A percentile compares a stretch with the other conserved stretches of the same genome.
These are phyloP conservation scores for Sceliomorpha sp. DNA, from an alignment of 2,888 invertebrate species.

Conservation along the genomic window DNA sequence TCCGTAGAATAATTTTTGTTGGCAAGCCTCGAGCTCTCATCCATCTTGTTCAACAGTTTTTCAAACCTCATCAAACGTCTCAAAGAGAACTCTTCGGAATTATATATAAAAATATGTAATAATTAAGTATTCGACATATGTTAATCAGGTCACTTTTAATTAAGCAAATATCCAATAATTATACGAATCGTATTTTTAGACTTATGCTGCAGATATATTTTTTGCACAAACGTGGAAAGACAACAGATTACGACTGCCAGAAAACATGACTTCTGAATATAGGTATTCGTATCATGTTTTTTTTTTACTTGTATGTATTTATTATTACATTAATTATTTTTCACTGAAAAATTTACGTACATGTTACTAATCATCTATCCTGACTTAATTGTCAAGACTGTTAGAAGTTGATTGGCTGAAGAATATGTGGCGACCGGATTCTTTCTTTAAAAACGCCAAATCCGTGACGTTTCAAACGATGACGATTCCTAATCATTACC, in stretches of 20 bases:
- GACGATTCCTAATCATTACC: conserved; percentile 96
- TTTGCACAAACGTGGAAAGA: conserved; percentile 97
- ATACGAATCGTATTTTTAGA: conserved; percentile 81
- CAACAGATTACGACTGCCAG: conserved; percentile 90
- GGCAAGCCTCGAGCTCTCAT: not conserved
- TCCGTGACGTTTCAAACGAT: conserved; percentile 96
- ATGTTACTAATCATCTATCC: too few relatives aligned
- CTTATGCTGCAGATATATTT: conserved; percentile 94
- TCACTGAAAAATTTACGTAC: not conserved
- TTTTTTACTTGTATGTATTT: not conserved
- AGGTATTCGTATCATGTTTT: conserved; percentile 79
- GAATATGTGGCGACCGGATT: conserved; percentile 96
- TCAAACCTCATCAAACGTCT: not conserved
- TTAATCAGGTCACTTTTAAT: conserved; percentile 40
- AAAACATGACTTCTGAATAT: conserved; percentile 96
- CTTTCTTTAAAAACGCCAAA: conserved; percentile 96
- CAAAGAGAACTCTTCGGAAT: not conserved
- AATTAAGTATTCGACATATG: conserved; percentile 1
- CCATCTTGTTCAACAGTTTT: conserved; percentile 14
- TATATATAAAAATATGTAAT: not conserved
- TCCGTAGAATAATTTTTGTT: not conserved
- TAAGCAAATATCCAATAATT: conserved; percentile 3
- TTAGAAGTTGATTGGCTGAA: conserved; percentile 95
- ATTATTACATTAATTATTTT: conserved; percentile 4
- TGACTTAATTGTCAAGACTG: conserved; percentile 81